Percentiles rank a stretch among this genome's conserved stretches.
These are phyloP conservation scores for Calliopsis andreniformis DNA, from an alignment of 1,140 invertebrate genomes.

Conservation along the genomic window DNA sequence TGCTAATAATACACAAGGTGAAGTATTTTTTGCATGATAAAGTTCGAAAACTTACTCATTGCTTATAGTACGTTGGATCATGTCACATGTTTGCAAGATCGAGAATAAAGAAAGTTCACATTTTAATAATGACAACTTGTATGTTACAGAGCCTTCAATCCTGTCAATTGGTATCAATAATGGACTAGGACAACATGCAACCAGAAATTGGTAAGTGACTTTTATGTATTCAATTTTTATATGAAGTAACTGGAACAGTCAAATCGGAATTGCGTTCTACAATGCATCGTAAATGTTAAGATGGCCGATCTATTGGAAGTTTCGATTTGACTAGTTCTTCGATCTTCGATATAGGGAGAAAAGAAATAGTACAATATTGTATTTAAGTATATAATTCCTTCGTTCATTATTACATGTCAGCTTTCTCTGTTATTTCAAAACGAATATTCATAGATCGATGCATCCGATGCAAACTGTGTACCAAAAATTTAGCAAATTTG, in stretches of 20 bases:
- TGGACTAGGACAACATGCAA: too few relatives aligned
- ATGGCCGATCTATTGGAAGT: background rate
- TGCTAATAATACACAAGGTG: background rate
- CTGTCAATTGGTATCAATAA: too few relatives aligned
- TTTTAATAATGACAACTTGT: background rate
- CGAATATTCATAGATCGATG: constrained; percentile 22
- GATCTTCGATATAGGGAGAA: background rate
- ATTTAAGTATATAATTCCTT: constrained; percentile 47
- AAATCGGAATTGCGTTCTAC: background rate
- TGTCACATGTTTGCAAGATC: background rate
- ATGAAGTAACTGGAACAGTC: background rate
- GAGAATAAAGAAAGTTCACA: background rate
- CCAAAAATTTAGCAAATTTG: background rate
- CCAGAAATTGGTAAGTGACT: background rate
- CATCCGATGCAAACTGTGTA: constrained; percentile 8
- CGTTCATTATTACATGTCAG: constrained; percentile 37
- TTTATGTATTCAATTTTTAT: background rate
- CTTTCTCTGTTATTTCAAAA: constrained; percentile 32
- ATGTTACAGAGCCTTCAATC: background rate
- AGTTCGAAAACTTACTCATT: background rate
- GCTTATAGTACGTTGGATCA: background rate
- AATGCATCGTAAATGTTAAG: background rate
- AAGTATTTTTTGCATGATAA: background rate
- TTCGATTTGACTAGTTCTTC: background rate
- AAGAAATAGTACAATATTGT: background rate